These are phyloP conservation scores for Chelon auratus DNA, from an alignment of 2,797 vertebrate species.

Conservation along the genomic window DNA sequence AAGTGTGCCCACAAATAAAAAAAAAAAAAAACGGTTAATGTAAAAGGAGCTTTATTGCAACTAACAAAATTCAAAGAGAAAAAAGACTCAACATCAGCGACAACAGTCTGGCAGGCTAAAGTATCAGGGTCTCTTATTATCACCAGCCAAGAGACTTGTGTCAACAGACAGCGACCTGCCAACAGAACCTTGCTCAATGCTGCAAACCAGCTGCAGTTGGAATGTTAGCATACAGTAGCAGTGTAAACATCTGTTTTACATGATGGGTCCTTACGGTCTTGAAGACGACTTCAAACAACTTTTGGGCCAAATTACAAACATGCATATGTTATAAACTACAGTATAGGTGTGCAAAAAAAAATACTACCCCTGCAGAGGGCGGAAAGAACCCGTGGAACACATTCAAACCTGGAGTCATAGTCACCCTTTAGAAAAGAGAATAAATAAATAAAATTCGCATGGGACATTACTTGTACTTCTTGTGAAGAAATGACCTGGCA, in stretches of 20 bases:
- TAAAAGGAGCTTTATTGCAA: slow-evolving; percentile 66
- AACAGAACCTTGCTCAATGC: slow-evolving; percentile 72
- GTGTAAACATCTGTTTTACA: slow-evolving; percentile 75
- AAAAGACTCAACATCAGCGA: slow-evolving; percentile 26
- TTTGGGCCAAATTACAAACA: slow-evolving; percentile 56
- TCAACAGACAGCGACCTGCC: slow-evolving; percentile 67
- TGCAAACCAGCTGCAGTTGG: slow-evolving; percentile 87
- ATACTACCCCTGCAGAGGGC: slow-evolving; percentile 10
- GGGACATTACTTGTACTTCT: slow-evolving; percentile 34
- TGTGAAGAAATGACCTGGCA: slow-evolving; percentile 26
- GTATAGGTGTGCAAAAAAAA: slow-evolving; percentile 44
- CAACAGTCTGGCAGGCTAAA: slow-evolving; percentile 24
- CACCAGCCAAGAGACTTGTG: slow-evolving; percentile 68
- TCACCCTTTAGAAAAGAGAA: slow-evolving; percentile 29
- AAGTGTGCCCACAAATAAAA: not conserved
- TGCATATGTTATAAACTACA: slow-evolving; percentile 53
- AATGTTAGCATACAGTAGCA: slow-evolving; percentile 72
- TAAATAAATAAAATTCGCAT: slow-evolving; percentile 45
- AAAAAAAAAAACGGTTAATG: slow-evolving; percentile 30
- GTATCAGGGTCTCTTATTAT: slow-evolving; percentile 47
- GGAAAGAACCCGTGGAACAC: slow-evolving; percentile 40
- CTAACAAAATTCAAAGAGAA: slow-evolving; percentile 48
- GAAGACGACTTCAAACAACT: slow-evolving; percentile 47
- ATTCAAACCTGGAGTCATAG: slow-evolving; percentile 53
- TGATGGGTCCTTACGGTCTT: slow-evolving; percentile 47